phyloP scores from a whole-genome alignment of 2,113 vertebrate species.

The Hystrix brachyura region DNA sequence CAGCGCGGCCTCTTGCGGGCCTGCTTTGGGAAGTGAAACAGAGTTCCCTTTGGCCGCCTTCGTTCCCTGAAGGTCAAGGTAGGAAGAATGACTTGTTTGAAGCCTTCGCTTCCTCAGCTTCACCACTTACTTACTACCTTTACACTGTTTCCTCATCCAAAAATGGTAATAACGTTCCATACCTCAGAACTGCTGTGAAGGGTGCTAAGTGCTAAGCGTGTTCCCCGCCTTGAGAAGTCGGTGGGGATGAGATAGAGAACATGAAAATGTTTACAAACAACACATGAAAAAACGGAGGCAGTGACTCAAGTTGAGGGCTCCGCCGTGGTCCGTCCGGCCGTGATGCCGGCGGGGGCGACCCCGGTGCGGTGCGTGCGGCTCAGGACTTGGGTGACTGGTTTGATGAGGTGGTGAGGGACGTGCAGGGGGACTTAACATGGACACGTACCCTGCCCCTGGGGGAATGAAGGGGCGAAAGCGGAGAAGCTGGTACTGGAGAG shows the following conservation, averaged over 20 bases:
- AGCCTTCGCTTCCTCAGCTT: background rate
- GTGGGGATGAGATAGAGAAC: background rate
- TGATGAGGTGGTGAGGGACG: background rate
- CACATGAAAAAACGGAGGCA: rapidly evolving
- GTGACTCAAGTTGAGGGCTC: background rate
- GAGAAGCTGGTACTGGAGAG: too few species aligned
- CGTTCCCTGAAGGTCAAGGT: too few species aligned
- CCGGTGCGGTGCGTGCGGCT: background rate
- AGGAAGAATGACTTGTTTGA: background rate
- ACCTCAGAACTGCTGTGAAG: background rate
- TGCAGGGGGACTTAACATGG: background rate
- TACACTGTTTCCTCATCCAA: background rate
- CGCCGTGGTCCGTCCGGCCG: background rate
- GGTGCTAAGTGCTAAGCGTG: background rate
- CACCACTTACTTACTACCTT: background rate
- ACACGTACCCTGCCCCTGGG: background rate
- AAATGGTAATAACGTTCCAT: background rate
- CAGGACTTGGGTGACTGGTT: background rate
- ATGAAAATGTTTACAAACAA: background rate
- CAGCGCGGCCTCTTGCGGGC: background rate
- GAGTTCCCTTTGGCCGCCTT: background rate
- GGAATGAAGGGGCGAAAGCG: too few species aligned
- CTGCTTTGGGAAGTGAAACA: rapidly evolving
- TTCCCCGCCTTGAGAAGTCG: background rate
- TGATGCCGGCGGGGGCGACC: background rate